These are phyloP conservation scores for Trachelus stipa DNA, from an alignment of 2,888 invertebrate genomes.

Conservation along the genomic window DNA sequence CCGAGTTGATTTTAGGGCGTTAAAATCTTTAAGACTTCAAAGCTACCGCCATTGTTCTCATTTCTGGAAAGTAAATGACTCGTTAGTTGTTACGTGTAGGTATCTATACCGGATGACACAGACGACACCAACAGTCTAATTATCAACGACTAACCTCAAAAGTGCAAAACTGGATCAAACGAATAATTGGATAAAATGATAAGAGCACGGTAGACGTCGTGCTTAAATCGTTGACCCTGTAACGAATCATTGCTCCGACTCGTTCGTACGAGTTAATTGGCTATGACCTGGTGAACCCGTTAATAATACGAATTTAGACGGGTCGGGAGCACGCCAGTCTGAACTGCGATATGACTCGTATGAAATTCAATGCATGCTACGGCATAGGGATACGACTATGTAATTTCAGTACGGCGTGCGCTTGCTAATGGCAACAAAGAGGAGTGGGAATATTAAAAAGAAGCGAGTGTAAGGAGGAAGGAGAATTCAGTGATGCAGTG, in stretches of 20 bases:
- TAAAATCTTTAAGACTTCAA: not conserved
- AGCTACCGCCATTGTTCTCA: not conserved
- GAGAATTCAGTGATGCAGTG: not conserved
- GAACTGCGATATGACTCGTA: not conserved
- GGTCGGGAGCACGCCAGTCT: not conserved
- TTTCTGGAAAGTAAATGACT: not conserved
- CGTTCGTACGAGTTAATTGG: constrained; percentile 35
- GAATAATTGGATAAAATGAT: not conserved
- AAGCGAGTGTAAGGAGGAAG: not conserved
- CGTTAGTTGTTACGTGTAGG: not conserved
- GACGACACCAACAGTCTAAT: not conserved
- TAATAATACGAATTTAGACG: not conserved
- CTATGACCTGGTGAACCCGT: constrained; percentile 30
- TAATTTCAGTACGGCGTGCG: constrained; percentile 2
- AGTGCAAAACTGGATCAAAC: not conserved
- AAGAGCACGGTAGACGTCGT: constrained; percentile 13
- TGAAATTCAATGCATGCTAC: constrained; percentile 1
- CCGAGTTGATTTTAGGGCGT: not conserved
- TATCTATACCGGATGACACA: not conserved
- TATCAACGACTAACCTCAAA: not conserved
- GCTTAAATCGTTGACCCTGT: constrained; percentile 28
- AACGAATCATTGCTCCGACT: constrained; percentile 32
- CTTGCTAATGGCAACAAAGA: not conserved
- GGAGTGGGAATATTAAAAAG: not conserved
- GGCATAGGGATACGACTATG: constrained; percentile 1